Evolutionary conservation across 2,113 vertebrate genomes (phyloP).

Genomic region (Pionites leucogaster): DNA sequence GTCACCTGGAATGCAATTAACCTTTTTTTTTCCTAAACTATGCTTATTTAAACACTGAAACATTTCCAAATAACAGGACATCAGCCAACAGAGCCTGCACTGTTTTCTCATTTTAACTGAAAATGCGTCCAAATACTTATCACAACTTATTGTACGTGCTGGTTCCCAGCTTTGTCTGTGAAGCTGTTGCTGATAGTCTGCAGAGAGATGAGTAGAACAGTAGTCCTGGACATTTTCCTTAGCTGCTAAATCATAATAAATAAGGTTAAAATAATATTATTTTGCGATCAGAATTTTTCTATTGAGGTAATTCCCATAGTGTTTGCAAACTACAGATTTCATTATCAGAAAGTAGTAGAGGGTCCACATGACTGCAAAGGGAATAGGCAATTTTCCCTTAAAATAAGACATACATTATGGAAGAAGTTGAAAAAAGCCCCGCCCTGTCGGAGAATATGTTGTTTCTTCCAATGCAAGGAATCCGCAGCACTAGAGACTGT

Average conservation of each 20-base stretch:
- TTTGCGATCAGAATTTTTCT: neutral
- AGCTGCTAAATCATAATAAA: neutral
- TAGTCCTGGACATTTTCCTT: neutral
- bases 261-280: neutral
- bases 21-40: neutral
- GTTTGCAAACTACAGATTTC: neutral
- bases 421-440: neutral
- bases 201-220: neutral
- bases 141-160: neutral
- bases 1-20: neutral
- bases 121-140: neutral
- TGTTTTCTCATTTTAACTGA: neutral
- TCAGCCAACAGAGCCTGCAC: neutral
- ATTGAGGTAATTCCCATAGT: neutral
- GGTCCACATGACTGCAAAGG: neutral
- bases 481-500: neutral
- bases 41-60: neutral
- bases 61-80: neutral
- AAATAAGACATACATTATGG: neutral
- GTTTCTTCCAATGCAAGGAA: neutral
- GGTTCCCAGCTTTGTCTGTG: neutral
- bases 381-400: neutral
- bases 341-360: neutral
- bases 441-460: neutral
- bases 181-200: neutral